Evolutionary conservation across 2,113 vertebrate genomes (phyloP).

Genomic region (Phainopepla nitens): DNA sequence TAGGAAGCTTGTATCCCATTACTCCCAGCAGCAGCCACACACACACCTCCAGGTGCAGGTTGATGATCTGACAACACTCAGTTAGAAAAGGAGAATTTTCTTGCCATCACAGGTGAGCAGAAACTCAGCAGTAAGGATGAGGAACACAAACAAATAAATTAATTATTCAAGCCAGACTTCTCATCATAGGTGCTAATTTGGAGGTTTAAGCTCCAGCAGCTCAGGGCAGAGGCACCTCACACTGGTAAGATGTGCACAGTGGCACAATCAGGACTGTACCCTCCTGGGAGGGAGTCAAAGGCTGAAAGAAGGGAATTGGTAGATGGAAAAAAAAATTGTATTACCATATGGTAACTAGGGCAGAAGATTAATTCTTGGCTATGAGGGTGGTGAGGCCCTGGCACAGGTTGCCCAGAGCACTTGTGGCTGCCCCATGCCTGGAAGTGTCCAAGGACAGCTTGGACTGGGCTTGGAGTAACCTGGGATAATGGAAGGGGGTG

Average conservation of each 20-base stretch:
- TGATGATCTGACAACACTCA: background rate
- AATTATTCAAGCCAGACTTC: constrained; percentile 12
- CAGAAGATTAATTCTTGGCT: background rate
- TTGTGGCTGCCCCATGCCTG: background rate
- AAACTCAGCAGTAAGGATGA: background rate
- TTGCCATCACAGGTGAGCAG: background rate
- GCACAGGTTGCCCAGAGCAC: background rate
- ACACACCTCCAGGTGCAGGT: background rate
- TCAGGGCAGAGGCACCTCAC: background rate
- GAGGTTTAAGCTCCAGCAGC: background rate
- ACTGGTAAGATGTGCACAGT: background rate
- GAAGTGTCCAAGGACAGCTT: background rate
- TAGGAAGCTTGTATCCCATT: background rate
- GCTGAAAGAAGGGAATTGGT: background rate
- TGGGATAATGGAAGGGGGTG: background rate
- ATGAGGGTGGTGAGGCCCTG: background rate
- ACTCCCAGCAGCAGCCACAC: background rate
- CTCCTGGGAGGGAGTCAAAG: background rate
- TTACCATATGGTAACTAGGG: background rate
- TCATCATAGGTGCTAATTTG: background rate
- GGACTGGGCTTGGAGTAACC: background rate
- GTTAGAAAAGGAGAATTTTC: background rate
- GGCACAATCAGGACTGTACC: background rate
- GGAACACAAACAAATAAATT: background rate
- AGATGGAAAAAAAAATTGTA: background rate